Conservation (phyloP, 2,888 invertebrate species). For the Nephrotoma appendiculata region DNA sequence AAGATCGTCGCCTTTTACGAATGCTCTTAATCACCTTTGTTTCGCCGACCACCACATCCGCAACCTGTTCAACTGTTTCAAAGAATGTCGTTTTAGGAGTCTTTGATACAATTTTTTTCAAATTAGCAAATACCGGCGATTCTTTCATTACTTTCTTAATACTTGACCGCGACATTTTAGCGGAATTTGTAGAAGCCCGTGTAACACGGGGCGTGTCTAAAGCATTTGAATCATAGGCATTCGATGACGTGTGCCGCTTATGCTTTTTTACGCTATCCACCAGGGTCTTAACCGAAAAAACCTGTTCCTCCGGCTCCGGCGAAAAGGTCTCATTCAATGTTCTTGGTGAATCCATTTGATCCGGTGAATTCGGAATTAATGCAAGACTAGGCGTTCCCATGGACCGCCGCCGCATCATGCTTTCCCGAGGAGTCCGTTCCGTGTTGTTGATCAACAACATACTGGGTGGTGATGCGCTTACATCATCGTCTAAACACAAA, state of each 20-base stretch:
- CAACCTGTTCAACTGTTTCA: background rate
- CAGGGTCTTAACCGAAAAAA: background rate
- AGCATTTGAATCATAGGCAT: background rate
- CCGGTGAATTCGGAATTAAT: background rate
- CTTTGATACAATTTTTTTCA: background rate
- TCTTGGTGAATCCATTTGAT: background rate
- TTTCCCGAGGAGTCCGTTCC: background rate
- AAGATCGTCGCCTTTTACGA: conserved; percentile 20
- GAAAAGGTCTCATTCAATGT: background rate
- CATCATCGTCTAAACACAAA: background rate
- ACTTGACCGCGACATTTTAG: background rate
- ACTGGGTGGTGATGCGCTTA: background rate
- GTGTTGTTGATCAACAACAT: background rate
- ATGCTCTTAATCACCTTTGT: conserved; percentile 9
- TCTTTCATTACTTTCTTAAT: background rate
- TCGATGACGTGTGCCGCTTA: background rate
- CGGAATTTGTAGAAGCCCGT: background rate
- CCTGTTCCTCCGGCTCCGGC: background rate
- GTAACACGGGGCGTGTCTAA: background rate
- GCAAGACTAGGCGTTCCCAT: background rate
- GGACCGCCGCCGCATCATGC: background rate
- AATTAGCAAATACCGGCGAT: background rate
- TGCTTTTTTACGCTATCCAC: background rate
- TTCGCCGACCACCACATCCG: background rate
- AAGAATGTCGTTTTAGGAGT: background rate